Percentiles rank a stretch among this genome's conserved stretches.
Evolutionary conservation across 2,113 vertebrate genomes (phyloP).

Genomic region (Neoarius graeffei): DNA sequence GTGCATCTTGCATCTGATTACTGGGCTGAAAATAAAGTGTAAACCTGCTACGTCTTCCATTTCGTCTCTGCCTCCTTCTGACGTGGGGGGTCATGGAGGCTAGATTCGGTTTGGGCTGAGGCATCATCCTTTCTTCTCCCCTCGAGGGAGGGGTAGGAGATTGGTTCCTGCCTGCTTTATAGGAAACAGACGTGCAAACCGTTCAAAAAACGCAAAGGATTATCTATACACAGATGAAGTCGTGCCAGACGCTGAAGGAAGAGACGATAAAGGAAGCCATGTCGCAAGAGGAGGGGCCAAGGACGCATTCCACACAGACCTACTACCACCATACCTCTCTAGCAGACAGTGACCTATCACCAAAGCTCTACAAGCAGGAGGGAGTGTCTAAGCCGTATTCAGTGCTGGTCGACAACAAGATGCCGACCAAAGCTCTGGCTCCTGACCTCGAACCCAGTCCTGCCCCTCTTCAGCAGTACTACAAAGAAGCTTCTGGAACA

Average conservation of each 20-base stretch:
- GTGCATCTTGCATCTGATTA: neutral
- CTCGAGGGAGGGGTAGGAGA: constrained; percentile 70
- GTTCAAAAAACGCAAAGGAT: neutral
- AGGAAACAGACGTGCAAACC: neutral
- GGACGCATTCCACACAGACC: constrained; percentile 76
- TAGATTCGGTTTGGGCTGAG: constrained; percentile 71
- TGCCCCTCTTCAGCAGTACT: constrained; percentile 83
- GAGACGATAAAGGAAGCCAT: constrained; percentile 82
- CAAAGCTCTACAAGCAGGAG: constrained; percentile 90
- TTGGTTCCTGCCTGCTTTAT: constrained; percentile 60
- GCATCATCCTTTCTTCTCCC: constrained; percentile 10
- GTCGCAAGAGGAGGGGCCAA: constrained; percentile 87
- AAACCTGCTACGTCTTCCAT: neutral
- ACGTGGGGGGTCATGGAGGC: constrained; percentile 65
- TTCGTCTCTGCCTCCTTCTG: neutral
- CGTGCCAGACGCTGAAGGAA: constrained; percentile 85
- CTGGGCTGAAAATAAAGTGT: neutral
- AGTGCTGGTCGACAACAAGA: constrained; percentile 87
- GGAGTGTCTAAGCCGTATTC: constrained; percentile 85
- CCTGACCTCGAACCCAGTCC: constrained; percentile 50
- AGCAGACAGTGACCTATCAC: constrained; percentile 86
- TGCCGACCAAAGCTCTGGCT: constrained; percentile 74
- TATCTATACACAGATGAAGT: constrained; percentile 77
- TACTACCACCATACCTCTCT: constrained; percentile 78
- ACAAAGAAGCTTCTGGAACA: constrained; percentile 77